Conservation (phyloP, 2,113 vertebrate genomes). For the Tauraco erythrolophus region DNA sequence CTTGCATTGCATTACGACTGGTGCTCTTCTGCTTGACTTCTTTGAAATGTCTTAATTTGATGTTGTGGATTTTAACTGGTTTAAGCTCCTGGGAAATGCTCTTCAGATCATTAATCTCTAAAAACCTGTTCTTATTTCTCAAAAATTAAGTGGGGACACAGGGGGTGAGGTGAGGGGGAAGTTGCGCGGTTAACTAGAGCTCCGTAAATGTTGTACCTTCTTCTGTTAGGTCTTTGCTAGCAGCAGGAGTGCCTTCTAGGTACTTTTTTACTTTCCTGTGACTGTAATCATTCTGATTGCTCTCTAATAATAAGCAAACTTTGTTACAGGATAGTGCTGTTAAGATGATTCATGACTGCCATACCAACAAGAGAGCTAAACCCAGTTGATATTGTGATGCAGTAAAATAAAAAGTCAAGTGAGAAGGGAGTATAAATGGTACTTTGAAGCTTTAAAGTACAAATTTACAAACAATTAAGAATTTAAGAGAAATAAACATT, state of each 20-base stretch:
- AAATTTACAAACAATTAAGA: background rate
- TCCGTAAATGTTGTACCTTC: background rate
- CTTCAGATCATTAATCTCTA: background rate
- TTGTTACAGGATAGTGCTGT: background rate
- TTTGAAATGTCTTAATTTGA: background rate
- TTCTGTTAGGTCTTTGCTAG: background rate
- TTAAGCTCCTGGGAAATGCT: background rate
- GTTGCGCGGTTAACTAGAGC: background rate
- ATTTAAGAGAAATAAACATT: background rate
- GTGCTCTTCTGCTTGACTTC: background rate
- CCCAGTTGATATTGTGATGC: background rate
- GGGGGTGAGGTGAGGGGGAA: background rate
- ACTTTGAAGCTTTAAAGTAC: background rate
- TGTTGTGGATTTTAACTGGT: constrained; percentile 1
- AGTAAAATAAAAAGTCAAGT: constrained; percentile 1
- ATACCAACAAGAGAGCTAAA: background rate
- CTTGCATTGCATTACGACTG: fast-evolving
- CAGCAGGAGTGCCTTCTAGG: background rate
- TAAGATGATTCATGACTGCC: background rate
- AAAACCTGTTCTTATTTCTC: background rate
- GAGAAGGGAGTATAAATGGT: background rate
- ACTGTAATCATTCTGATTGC: background rate
- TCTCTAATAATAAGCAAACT: constrained; percentile 11
- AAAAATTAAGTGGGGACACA: background rate
- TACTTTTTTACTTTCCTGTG: background rate